phyloP scores from a whole-genome alignment of 1,140 invertebrate species.

The Drosophila kanapiae region DNA sequence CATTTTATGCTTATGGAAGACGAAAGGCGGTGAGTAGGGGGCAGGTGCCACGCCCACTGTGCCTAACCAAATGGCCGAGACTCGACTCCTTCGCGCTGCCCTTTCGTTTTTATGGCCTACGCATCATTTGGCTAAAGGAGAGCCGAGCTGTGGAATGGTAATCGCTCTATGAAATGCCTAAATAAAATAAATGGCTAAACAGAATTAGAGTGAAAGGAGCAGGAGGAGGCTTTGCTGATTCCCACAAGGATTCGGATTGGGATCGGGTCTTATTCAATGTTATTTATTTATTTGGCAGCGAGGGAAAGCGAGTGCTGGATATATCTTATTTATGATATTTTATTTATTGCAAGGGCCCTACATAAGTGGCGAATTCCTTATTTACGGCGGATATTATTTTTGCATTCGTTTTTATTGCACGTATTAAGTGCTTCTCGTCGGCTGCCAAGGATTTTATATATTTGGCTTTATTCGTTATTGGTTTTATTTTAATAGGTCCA shows the following conservation, averaged over 20 bases:
- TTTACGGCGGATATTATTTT: conserved; percentile 26
- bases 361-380: conserved; percentile 43
- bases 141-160: conserved; percentile 33
- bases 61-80: conserved; percentile 54
- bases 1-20: conserved; percentile 15
- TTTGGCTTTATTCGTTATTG: background rate
- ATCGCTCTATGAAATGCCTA: conserved; percentile 74
- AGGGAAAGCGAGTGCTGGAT: background rate
- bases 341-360: conserved; percentile 21
- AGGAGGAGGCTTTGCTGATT: background rate
- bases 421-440: conserved; percentile 8
- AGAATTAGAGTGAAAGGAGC: conserved; percentile 76
- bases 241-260: conserved; percentile 9
- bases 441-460: background rate
- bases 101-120: conserved; percentile 70
- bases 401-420: conserved; percentile 19
- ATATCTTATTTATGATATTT: conserved; percentile 40
- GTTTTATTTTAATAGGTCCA: background rate
- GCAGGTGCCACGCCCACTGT: conserved; percentile 44
- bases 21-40: background rate
- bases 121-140: conserved; percentile 75
- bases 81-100: conserved; percentile 43
- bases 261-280: conserved; percentile 15
- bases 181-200: conserved; percentile 83
- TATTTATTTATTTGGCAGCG: conserved; percentile 31